These are phyloP conservation scores for Cotesia vestalis DNA, from an alignment of 1,140 invertebrate genomes.

Conservation along the genomic window DNA sequence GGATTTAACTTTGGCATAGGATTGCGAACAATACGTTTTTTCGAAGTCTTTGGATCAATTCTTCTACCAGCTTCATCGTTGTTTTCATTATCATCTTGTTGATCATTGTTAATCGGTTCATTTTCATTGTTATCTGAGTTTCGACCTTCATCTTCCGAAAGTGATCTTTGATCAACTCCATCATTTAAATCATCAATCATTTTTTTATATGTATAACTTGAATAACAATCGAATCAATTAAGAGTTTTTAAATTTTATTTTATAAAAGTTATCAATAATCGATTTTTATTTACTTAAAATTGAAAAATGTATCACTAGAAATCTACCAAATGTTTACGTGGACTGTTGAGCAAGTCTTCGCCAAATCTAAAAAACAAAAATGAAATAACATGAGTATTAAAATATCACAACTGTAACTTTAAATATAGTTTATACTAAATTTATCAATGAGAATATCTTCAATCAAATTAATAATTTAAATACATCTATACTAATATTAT, in stretches of 20 bases:
- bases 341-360: background rate
- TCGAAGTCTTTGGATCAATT: slow-evolving; percentile 56
- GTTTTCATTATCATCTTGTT: slow-evolving; percentile 37
- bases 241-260: too few species aligned
- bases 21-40: slow-evolving; percentile 71
- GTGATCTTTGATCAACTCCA: slow-evolving; percentile 41
- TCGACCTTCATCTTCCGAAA: slow-evolving; percentile 34
- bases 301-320: background rate
- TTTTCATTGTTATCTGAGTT: slow-evolving; percentile 37
- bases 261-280: too few species aligned
- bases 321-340: too few species aligned
- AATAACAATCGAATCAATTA: too few species aligned
- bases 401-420: too few species aligned
- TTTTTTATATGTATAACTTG: background rate
- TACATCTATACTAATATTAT: too few species aligned
- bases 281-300: slow-evolving; percentile 7
- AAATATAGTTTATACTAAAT: too few species aligned
- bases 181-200: slow-evolving; percentile 37
- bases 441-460: too few species aligned
- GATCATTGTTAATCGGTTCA: slow-evolving; percentile 34
- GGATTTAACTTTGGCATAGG: slow-evolving; percentile 77
- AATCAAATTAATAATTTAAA: too few species aligned
- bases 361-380: slow-evolving; percentile 5
- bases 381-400: too few species aligned
- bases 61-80: slow-evolving; percentile 30